Evolutionary conservation across 1,140 invertebrate genomes (phyloP), one percentile per base, ranked within the genome.

Genomic region (Gonioctena quinquepunctata): DNA sequence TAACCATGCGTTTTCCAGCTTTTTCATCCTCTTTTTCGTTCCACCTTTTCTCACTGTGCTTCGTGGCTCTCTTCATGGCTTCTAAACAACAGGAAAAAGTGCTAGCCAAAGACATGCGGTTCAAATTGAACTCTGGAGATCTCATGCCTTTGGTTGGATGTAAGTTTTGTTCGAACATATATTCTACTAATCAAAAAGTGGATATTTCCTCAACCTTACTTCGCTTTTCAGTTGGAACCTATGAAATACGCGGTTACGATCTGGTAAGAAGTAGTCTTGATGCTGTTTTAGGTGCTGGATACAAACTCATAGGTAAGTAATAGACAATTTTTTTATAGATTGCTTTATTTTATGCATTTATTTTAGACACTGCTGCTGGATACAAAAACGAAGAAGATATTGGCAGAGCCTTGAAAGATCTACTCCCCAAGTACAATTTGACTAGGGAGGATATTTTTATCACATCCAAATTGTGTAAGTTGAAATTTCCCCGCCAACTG

Each of bases 361-460:
- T 69, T 82, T 28, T 70, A 93, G 93, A 95, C 83, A 94, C 92
- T 25, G 92, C 92, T 19, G 84, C 86, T 68, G 89, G 90, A 1
- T 94, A 94, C 82, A 82, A 84, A 65, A 94, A 94, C 85, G 93
- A 94, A 84, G 75, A 83, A 68, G 84, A 88, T 62, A 89, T 94
- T 80, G 90, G 89, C 27, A 75, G 84, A 63, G 88, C 89, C 22
- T 82, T 95, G 5, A 86, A 87, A 73, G 79, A 81, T 64, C 76
- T 91, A 3, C 77, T 91, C 26, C 87, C 88, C 1, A 90, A 89
- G 76, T 86, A 90, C 81, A 86, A 86, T 59, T 77, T 93, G 2
- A 86, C 85, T 61, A 86, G 92, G 76, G 82, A 89, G 66, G 91
- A 95, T 80, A 86, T 95, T 68, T 95, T 94, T 76, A 87, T 94